Base-by-base conservation (phyloP, 2,797 vertebrate species). In the Molossus molossus region DNA sequence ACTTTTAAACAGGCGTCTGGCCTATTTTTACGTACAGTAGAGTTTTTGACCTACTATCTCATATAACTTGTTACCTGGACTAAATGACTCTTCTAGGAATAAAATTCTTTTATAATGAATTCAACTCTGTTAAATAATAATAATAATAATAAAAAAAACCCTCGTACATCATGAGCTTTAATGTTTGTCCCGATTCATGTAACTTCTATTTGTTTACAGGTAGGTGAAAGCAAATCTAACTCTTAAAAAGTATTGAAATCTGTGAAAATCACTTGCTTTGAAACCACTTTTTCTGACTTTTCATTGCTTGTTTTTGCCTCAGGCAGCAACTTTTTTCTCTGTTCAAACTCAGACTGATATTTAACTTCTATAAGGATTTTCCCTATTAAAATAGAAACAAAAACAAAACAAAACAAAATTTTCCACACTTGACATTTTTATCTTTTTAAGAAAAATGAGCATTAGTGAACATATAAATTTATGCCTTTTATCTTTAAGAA, bases 181-280 rank as follows among this genome's bases (percentile, higher is more conserved):
- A 58, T 3, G 29, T 64, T 77, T 72, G 1, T 27, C 62, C 18
- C 1, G n/a, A n/a, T 37, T 13, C 0, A 4, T 17, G 18, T 11
- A 48, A 67, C 11, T n/a, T 67, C 20, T 67, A 45, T 82, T 75
- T 76, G 8, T 64, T 93, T 33, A 5, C 15, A 15, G 21, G 90
- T n/a, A 77, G 9, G 37, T 58, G 33, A 62, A 76, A 73, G 7
- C 45, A 90, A 90, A 79, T 58, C 18, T 45, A 33, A 50, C 20
- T 57, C 60, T 81, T 91, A 29, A 91, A 87, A 77, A 76, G 80
- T 10, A 40, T 58, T 81, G 53, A 93, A 94, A 77, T 90, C 15
- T 93, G n/a, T 75, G 27, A 90, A 75, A 94, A 69, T 87, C 9
- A 17, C 20, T 84, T 81, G 21, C 77, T 82, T 92, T 60, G 57